phyloP scores from a whole-genome alignment of 2,113 vertebrate genomes.

The Ceyx melanurus region DNA sequence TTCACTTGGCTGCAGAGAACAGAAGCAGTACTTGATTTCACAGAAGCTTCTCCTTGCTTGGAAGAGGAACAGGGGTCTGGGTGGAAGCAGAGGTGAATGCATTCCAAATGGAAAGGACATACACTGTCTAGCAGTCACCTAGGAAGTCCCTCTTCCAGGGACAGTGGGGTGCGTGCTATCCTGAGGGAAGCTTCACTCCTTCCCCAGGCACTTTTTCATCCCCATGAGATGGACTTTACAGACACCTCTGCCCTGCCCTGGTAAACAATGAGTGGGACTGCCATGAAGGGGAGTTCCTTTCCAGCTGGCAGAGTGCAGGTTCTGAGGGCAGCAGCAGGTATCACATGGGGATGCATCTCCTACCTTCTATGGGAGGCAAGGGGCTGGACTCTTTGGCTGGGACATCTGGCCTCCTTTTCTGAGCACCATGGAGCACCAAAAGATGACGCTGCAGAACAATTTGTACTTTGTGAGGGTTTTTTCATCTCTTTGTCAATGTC shows the following conservation, averaged over 20 bases:
- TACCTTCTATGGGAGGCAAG: not conserved
- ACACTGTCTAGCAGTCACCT: not conserved
- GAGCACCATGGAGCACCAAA: not conserved
- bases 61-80: not conserved
- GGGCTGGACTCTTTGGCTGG: not conserved
- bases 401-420: not conserved
- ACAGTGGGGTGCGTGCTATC: fast-evolving
- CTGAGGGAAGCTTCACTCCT: not conserved
- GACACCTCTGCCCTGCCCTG: not conserved
- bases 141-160: not conserved
- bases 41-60: not conserved
- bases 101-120: not conserved
- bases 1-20: not conserved
- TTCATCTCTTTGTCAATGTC: not conserved
- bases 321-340: not conserved
- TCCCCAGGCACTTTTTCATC: not conserved
- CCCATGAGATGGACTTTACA: not conserved
- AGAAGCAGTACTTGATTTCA: not conserved
- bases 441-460: not conserved
- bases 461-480: not conserved
- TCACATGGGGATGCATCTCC: not conserved
- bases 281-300: not conserved
- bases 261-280: not conserved
- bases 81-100: not conserved
- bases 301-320: not conserved